Percentiles rank a stretch among this genome's conserved stretches.
These are phyloP conservation scores for Poecilus cupreus DNA, from an alignment of 2,888 invertebrate species.

Conservation along the genomic window DNA sequence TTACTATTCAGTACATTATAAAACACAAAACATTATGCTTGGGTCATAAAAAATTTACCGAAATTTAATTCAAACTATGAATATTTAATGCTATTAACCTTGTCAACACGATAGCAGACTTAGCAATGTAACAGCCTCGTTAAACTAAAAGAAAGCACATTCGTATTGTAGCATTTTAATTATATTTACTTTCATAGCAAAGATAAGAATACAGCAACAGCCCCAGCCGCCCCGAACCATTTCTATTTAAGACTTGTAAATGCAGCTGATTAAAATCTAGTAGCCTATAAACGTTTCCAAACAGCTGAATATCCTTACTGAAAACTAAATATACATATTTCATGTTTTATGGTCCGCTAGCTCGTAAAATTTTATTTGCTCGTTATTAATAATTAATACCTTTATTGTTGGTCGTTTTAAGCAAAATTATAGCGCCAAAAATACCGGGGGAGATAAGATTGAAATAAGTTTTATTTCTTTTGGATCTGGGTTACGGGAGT, in stretches of 20 bases:
- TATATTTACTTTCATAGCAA: conserved; percentile 17
- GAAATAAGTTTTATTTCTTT: conserved; percentile 5
- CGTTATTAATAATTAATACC: conserved; percentile 48
- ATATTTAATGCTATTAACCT: not conserved
- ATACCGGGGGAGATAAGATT: conserved; percentile 4
- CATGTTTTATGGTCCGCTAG: conserved; percentile 25
- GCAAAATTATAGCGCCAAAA: conserved; percentile 13
- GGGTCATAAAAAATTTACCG: not conserved
- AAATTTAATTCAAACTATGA: not conserved
- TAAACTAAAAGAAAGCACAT: not conserved
- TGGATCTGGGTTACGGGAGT: not conserved
- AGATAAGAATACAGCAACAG: not conserved
- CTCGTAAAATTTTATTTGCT: conserved; percentile 43
- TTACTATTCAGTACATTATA: too few relatives aligned
- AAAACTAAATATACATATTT: conserved; percentile 43
- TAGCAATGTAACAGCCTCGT: not conserved
- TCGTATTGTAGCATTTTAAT: conserved; percentile 14
- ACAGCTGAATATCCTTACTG: conserved; percentile 41
- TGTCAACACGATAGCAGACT: not conserved
- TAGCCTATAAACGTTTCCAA: conserved; percentile 13
- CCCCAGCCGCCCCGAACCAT: not conserved
- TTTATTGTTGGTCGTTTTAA: conserved; percentile 24
- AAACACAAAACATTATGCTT: too few relatives aligned
- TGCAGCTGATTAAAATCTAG: conserved; percentile 31
- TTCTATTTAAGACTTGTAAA: conserved; percentile 12